Evolutionary conservation across 2,797 vertebrate species (phyloP), one percentile per base, ranked within the genome.

Genomic region (Clarias platycephalus): DNA sequence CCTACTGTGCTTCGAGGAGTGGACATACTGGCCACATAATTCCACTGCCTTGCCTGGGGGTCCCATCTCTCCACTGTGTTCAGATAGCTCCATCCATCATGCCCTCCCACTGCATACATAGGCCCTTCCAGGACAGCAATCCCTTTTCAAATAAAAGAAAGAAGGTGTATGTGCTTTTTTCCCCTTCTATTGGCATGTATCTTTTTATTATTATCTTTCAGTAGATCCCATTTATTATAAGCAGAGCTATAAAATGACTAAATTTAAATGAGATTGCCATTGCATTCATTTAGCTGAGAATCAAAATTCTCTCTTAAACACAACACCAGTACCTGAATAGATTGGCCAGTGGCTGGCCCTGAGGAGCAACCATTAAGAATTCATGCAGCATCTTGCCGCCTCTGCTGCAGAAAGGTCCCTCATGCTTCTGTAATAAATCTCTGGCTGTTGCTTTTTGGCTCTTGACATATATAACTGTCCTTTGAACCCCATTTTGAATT

Each of bases 31-130:
- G 98, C 97, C 87, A 99, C 97, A 0, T 99, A 99, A 92, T 99
- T 99, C 98, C 98, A 99, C 90, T 99, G 97, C 68, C 96, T 94
- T 22, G 97, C 97, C 89, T 99, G 97, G 0, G 97, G 97, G 89
- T 99, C 98, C 97, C 97, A 99, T 88, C 98, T 95, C 86, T 99
- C 98, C 87, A 99, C 98, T 0, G 98, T 99, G 90, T 98, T 99
- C 64, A 99, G 95, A 91, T 99, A 99, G 88, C 98, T 99, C 97
- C 98, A 99, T 81, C 98, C 98, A 22, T 99, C 98, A 2, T 99
- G 98, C 70, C 98, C 98, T 22, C 98, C 98, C 0, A 99, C 96
- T 0, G 98, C 98, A 83, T 99, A 99, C 98, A 99, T 99, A 1
- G 98, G 98, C 18, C 98, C 98, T 95, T 99, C 98, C 26, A 99